A percentile compares a stretch with the other conserved stretches of the same genome.
phyloP scores from a whole-genome alignment of 2,888 invertebrate genomes.

The Epirrhoe alternata region DNA sequence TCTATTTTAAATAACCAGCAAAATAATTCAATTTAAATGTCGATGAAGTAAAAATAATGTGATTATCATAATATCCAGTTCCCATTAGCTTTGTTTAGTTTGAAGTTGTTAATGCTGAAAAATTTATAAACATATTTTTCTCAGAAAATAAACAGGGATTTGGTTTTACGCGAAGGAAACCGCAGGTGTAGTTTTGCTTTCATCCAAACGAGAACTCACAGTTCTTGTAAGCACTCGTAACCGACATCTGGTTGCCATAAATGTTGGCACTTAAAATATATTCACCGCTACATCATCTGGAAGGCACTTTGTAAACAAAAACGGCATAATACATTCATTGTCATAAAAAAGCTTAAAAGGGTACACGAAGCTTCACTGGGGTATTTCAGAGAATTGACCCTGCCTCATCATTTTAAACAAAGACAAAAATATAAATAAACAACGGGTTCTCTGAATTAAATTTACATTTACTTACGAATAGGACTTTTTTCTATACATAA shows the following conservation, averaged over 20 bases:
- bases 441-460: conserved; percentile 28
- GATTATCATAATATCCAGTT: too few species aligned
- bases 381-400: conserved; percentile 28
- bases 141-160: not conserved
- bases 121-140: too few species aligned
- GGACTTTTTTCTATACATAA: not conserved
- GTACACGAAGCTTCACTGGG: conserved; percentile 13
- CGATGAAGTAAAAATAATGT: too few species aligned
- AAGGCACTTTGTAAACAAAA: conserved; percentile 4
- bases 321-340: conserved; percentile 12
- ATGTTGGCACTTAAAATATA: conserved; percentile 1
- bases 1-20: too few species aligned
- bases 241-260: not conserved
- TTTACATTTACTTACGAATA: conserved; percentile 15
- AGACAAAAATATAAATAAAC: conserved; percentile 39
- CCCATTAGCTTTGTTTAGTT: too few species aligned
- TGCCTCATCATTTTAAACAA: conserved; percentile 39
- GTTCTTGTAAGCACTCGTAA: not conserved
- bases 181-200: not conserved
- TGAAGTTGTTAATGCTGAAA: too few species aligned
- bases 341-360: conserved; percentile 28
- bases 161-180: not conserved
- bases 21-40: too few species aligned
- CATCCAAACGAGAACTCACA: not conserved
- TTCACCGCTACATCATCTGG: not conserved